Base-by-base conservation (phyloP, 2,888 invertebrate genomes). In the Epistrophe grossulariae region DNA sequence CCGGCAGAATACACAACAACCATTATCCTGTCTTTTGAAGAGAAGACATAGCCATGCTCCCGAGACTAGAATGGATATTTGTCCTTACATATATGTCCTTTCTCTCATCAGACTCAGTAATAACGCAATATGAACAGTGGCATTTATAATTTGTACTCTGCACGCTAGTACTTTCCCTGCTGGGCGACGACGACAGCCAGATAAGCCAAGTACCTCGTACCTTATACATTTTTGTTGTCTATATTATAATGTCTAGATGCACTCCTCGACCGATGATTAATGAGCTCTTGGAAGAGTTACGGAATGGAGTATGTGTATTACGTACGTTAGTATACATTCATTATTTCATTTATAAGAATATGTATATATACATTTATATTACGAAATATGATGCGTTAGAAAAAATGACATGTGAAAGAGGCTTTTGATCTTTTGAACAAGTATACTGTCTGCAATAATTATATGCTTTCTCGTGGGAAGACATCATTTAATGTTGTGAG, bases 121-220 rank as follows among this genome's bases (percentile, higher is more conserved):
- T 71, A 62, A 79, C 68, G 70, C 74, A 76, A 80, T 77, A 38
- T 72, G 80, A 68, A 77, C 76, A 72, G 79, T 72, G 64, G 84
- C 80, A 80, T 77, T 77, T 84, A 77, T 71, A 77, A 80, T 80
- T 79, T 84, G 76, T 84, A 62, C 68, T 84, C 74, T 70, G 72
- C 62, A 72, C 76, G 74, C 71, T 80, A 72, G 62, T 84, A 72
- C 68, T 31, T 68, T 68, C 38, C 59, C 45, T 35, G 66, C 43
- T 66, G 73, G 45, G 66, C 24, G 59, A 66, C 66, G 31, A 31
- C 31, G 8, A 68, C 19, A 48, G 31, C 40, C 9, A 50, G 13
- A 45, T 28, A 48, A 68, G 10, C 13, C 74, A 15, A 28, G 62
- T 31, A 45, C n/a, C n/a, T 11, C 13, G 15, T 45, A 62, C 38